Evolutionary conservation across 2,113 vertebrate genomes (phyloP), one percentile per base, ranked within the genome.

Genomic region (Pogonocichla stellata): DNA sequence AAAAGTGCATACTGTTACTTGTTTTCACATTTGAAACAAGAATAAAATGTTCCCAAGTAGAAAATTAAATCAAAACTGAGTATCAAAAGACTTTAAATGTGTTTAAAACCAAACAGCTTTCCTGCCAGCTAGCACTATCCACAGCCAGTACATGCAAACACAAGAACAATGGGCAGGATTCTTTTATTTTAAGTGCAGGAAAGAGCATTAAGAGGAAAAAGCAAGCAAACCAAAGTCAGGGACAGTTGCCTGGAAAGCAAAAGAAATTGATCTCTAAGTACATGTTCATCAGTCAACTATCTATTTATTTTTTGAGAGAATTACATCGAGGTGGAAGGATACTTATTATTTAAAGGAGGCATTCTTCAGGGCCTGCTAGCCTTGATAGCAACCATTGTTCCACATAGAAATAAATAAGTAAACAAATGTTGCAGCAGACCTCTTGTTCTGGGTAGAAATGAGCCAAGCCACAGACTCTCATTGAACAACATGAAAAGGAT

Each of bases 281-380:
- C 10, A 7, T 50, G 61, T 62, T 95, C 13, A 70, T 91, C 26
- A 58, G 42, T 73, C 1, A 48, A 31, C 3, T 5, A n/a, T 82
- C 96, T 91, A 38, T 95, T 96, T 94, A 40, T 91, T 95, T 95
- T 80, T 90, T 78, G 33, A 50, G 43, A 57, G 34, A 12, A 90
- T 16, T 91, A 86, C 18, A 86, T 67, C 25, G 87, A 12, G 15
- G 19, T 77, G 33, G 29, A 48, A 95, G 8, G 14, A 43, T 70
- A 97, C 90, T 80, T 96, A 84, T 95, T 95, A 94, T 97, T 96
- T 95, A 95, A 77, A 58, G 50, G n/a, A 69, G 6, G 12, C 51
- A 88, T 96, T 96, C 60, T 88, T 74, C 26, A 78, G 6, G 23
- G 31, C 6, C 56, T 87, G 34, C 36, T 93, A 80, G 75, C 34